These are phyloP conservation scores for Spilogale gracilis DNA, from an alignment of 2,113 vertebrate genomes.

Conservation along the genomic window DNA sequence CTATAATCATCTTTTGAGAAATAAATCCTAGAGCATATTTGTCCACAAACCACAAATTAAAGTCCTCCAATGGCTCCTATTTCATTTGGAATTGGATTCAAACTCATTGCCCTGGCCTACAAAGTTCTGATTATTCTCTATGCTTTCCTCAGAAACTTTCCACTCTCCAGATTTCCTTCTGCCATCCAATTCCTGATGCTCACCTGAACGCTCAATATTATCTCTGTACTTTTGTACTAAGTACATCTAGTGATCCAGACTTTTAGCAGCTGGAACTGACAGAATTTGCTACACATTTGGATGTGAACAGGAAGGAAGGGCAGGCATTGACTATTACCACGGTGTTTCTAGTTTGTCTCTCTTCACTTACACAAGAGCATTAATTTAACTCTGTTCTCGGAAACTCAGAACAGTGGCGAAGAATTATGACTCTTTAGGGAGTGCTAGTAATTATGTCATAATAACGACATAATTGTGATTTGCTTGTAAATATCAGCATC, in stretches of 20 bases:
- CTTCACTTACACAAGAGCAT: background rate
- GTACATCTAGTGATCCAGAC: background rate
- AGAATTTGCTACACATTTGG: background rate
- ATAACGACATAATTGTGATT: conserved; percentile 15
- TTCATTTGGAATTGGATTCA: background rate
- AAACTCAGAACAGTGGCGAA: background rate
- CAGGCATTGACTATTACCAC: no score
- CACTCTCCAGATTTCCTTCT: background rate
- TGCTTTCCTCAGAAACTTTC: background rate
- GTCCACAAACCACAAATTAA: background rate
- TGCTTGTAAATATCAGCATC: background rate
- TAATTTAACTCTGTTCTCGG: background rate
- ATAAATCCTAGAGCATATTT: background rate
- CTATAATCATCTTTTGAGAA: background rate
- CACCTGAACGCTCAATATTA: background rate
- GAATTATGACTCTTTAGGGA: background rate
- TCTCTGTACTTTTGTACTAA: background rate
- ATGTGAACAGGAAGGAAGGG: background rate
- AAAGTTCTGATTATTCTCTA: background rate
- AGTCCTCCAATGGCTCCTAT: background rate
- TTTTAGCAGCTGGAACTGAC: background rate
- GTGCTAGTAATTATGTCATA: background rate
- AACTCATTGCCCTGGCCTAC: background rate
- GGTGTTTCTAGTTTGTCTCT: background rate
- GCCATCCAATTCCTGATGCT: background rate